A percentile compares a stretch with the other conserved stretches of the same genome.
phyloP scores from a whole-genome alignment of 2,113 vertebrate genomes.

The Edolisoma coerulescens region DNA sequence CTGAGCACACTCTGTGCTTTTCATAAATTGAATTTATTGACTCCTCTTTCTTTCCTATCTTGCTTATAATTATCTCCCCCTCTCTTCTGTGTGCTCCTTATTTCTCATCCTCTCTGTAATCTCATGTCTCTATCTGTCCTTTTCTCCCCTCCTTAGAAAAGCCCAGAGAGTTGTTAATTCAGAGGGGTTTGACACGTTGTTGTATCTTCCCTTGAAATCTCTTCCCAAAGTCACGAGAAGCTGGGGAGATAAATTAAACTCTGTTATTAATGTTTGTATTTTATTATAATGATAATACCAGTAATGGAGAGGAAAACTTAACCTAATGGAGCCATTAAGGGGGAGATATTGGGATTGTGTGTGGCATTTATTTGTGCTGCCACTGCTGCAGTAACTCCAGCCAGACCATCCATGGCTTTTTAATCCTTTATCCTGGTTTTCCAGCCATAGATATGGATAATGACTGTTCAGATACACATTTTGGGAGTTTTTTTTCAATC shows the following conservation, averaged over 20 bases:
- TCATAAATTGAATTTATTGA: slow-evolving; percentile 67
- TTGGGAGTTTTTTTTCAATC: not conserved
- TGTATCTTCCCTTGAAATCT: not conserved
- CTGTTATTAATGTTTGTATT: slow-evolving; percentile 31
- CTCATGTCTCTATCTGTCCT: slow-evolving; percentile 55
- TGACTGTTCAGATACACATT: not conserved
- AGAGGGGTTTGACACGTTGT: slow-evolving; percentile 6
- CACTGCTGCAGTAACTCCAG: not conserved
- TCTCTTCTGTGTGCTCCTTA: slow-evolving; percentile 33
- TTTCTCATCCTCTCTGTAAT: slow-evolving; percentile 28
- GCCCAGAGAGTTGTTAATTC: slow-evolving; percentile 16
- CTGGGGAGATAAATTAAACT: slow-evolving; percentile 33
- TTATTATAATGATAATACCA: not conserved
- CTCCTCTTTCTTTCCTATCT: slow-evolving; percentile 57
- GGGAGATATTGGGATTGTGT: not conserved
- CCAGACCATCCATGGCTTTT: not conserved
- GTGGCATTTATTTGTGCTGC: not conserved
- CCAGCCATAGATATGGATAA: not conserved
- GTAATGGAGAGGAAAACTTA: not conserved
- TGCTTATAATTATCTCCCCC: slow-evolving; percentile 42
- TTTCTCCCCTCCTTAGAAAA: slow-evolving; percentile 42
- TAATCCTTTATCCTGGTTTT: not conserved
- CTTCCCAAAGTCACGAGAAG: not conserved
- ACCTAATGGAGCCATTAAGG: slow-evolving; percentile 29
- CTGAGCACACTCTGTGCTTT: slow-evolving; percentile 47